phyloP scores from a whole-genome alignment of 2,113 vertebrate genomes.

The Peromyscus californicus region DNA sequence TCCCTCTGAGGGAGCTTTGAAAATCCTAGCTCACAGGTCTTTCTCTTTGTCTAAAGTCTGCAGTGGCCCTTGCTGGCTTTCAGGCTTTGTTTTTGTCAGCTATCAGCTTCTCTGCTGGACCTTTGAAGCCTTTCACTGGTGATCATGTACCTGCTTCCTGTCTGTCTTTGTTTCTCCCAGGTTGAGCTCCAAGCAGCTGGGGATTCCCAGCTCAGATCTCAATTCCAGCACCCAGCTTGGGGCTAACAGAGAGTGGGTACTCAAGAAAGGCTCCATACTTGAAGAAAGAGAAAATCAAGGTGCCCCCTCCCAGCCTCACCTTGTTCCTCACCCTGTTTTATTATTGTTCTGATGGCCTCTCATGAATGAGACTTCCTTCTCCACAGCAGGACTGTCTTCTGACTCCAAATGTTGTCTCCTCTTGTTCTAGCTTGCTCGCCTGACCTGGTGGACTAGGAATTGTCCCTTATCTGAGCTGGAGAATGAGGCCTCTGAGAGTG shows the following conservation, averaged over 20 bases:
- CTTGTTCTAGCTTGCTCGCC: constrained; percentile 87
- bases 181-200: background rate
- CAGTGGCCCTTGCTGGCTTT: background rate
- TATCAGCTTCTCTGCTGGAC: background rate
- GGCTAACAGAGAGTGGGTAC: background rate
- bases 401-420: background rate
- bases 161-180: background rate
- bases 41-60: background rate
- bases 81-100: background rate
- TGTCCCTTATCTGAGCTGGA: constrained; percentile 79
- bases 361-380: background rate
- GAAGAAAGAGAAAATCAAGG: background rate
- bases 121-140: background rate
- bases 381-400: background rate
- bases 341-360: background rate
- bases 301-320: too few relatives aligned
- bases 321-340: background rate
- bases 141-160: background rate
- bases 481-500: background rate
- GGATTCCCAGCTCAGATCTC: rapidly evolving
- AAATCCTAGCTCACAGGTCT: background rate
- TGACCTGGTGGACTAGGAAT: constrained; percentile 96
- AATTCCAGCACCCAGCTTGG: background rate
- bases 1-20: background rate
- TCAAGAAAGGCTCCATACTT: background rate